phyloP scores from a whole-genome alignment of 2,113 vertebrate genomes.

The Gambusia affinis region DNA sequence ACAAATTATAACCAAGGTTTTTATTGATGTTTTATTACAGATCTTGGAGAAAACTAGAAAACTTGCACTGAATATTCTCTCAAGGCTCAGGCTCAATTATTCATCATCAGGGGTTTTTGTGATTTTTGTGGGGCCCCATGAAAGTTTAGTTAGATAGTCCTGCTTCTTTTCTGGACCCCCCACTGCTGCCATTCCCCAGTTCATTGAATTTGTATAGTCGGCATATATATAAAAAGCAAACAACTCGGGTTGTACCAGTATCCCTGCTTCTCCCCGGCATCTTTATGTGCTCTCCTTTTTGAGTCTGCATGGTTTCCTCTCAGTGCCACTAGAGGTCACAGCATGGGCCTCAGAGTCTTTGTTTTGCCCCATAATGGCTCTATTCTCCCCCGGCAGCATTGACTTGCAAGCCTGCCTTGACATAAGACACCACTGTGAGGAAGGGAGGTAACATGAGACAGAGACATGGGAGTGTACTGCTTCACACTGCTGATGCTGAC shows the following conservation, averaged over 20 bases:
- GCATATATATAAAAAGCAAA: conserved; percentile 50
- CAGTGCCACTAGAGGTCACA: conserved; percentile 74
- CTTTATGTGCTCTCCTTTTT: conserved; percentile 44
- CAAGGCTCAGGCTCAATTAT: not conserved
- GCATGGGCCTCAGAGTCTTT: conserved; percentile 75
- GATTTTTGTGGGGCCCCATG: conserved; percentile 1
- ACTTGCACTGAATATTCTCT: not conserved
- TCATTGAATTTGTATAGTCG: conserved; percentile 44
- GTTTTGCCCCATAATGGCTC: conserved; percentile 74
- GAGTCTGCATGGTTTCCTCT: conserved; percentile 53
- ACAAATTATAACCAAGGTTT: too few relatives aligned
- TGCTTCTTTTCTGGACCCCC: conserved; percentile 30
- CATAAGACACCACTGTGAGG: conserved; percentile 72
- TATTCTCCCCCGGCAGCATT: conserved; percentile 65
- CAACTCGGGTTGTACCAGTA: conserved; percentile 32
- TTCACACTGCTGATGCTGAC: not conserved
- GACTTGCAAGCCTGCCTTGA: conserved; percentile 54
- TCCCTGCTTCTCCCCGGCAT: conserved; percentile 53
- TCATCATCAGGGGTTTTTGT: not conserved
- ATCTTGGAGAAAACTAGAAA: not conserved
- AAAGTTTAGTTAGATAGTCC: conserved; percentile 35
- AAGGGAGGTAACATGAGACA: conserved; percentile 45
- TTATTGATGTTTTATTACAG: too few relatives aligned
- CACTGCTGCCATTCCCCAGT: conserved; percentile 39
- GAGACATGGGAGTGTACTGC: conserved; percentile 18